These are phyloP conservation scores for Glaucidium brasilianum DNA, from an alignment of 2,113 vertebrate species.

Conservation along the genomic window DNA sequence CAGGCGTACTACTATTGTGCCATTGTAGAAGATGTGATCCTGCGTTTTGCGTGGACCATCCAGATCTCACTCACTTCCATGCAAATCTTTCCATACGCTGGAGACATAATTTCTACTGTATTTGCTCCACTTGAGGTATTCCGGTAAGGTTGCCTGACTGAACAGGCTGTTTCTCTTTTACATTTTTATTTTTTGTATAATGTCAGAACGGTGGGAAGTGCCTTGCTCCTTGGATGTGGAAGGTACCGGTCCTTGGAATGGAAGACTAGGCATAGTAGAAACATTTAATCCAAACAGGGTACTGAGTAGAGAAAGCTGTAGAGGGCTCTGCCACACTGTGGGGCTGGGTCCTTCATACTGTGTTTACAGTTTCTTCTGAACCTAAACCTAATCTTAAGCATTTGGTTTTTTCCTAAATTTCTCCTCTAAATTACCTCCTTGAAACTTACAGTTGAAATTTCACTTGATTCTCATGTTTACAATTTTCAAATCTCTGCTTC, in stretches of 20 bases:
- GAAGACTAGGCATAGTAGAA: not conserved
- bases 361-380: not conserved
- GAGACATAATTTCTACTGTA: conserved; percentile 88
- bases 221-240: accelerated
- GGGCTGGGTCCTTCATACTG: not conserved
- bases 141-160: conserved; percentile 77
- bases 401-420: not conserved
- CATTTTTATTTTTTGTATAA: accelerated
- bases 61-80: conserved; percentile 87
- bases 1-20: conserved; percentile 99
- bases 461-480: not conserved
- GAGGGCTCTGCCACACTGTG: not conserved
- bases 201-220: accelerated
- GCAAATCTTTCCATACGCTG: conserved; percentile 74
- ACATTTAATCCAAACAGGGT: not conserved
- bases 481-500: not conserved
- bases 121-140: conserved; percentile 97
- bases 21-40: conserved; percentile 92
- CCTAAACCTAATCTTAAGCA: not conserved
- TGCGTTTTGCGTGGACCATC: conserved; percentile 97
- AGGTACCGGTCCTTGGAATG: not conserved
- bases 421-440: not conserved
- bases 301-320: not conserved
- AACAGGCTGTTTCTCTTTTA: not conserved
- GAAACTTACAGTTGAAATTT: not conserved